Evolutionary conservation across 2,113 vertebrate species (phyloP).

Genomic region (Petrocephalus zakoni): DNA sequence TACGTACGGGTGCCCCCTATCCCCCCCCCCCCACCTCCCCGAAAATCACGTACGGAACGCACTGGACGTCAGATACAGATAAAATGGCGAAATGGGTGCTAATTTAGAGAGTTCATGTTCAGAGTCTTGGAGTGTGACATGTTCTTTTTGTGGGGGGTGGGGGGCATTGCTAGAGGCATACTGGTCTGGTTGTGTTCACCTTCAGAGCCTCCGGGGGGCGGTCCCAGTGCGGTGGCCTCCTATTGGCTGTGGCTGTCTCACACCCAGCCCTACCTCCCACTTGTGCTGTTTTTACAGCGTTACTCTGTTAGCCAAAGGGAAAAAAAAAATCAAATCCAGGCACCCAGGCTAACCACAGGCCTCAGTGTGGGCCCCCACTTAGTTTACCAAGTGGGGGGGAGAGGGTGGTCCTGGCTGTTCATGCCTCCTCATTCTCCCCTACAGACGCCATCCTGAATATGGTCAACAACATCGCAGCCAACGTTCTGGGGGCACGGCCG

Average conservation of each 20-base stretch:
- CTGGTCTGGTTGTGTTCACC: neutral
- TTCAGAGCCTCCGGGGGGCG: neutral
- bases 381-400: neutral
- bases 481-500: slow-evolving; percentile 87
- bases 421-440: slow-evolving; percentile 34
- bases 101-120: neutral
- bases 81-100: neutral
- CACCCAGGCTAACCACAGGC: neutral
- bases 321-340: slow-evolving; percentile 5
- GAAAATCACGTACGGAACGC: neutral
- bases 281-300: neutral
- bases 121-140: neutral
- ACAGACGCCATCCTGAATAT: slow-evolving; percentile 94
- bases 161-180: neutral
- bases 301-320: neutral
- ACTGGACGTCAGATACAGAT: neutral
- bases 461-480: slow-evolving; percentile 98
- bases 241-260: neutral
- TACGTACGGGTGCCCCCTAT: slow-evolving; percentile 54
- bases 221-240: neutral
- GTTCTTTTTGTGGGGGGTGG: neutral
- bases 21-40: neutral
- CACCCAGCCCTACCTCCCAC: neutral
- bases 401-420: neutral
- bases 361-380: neutral